Percentiles rank a stretch among this genome's conserved stretches.
These are phyloP conservation scores for Nasonia oneida DNA, from an alignment of 2,888 invertebrate genomes.

Conservation along the genomic window DNA sequence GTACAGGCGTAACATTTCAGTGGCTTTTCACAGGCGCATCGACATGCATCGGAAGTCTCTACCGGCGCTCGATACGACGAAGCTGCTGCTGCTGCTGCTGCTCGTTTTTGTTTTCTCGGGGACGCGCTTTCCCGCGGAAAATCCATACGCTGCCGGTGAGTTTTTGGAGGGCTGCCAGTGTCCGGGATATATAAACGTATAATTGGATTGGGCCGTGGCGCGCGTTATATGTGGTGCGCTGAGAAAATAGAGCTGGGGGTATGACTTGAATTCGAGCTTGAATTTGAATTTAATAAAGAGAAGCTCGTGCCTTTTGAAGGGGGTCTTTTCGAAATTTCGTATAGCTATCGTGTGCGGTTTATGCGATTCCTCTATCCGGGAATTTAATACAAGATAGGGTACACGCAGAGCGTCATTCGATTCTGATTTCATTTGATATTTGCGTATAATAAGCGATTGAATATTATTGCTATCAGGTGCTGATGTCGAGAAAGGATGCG, in stretches of 20 bases:
- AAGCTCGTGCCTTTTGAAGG: not conserved
- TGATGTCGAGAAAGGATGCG: constrained; percentile 66
- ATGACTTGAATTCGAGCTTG: not conserved
- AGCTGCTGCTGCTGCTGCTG: constrained; percentile 13
- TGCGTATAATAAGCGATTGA: no score
- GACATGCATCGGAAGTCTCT: constrained; percentile 58
- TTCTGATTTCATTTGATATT: not conserved
- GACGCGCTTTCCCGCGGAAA: constrained; percentile 48
- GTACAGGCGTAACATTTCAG: constrained; percentile 23
- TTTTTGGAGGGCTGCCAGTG: constrained; percentile 34
- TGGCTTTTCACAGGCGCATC: constrained; percentile 29
- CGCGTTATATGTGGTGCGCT: not conserved
- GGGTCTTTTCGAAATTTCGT: no score
- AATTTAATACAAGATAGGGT: not conserved
- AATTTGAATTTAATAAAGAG: constrained; percentile 12
- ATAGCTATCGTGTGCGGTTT: no score
- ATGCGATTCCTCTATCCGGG: no score
- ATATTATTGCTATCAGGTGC: not conserved
- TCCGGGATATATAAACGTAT: not conserved
- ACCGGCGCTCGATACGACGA: constrained; percentile 39
- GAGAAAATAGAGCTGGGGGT: not conserved
- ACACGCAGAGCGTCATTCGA: not conserved
- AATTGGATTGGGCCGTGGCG: not conserved
- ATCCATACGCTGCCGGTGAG: constrained; percentile 59
- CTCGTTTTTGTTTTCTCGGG: constrained; percentile 34